Evolutionary conservation across 2,888 invertebrate species (phyloP), one percentile per base, ranked within the genome.

Genomic region (Gymnosoma rotundatum): DNA sequence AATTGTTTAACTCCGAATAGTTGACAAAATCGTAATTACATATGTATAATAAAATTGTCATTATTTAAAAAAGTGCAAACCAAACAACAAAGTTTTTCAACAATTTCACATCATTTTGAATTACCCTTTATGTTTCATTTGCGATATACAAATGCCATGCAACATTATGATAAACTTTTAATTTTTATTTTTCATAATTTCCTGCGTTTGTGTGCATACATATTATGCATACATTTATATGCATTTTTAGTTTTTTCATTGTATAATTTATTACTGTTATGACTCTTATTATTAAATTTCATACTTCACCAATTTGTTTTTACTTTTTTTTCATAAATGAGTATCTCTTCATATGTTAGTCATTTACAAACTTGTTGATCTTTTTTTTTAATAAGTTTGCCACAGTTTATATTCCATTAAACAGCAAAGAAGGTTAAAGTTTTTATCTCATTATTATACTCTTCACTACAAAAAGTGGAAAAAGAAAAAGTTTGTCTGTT

Each of bases 191-290:
- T 25, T 6, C 6, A n/a, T 48, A 16, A 16, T 48, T 48, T 48
- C 16, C 45, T 48, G 45, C n/a, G 5, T 6, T 48, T 14, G n/a
- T 88, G 42, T 45, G 2, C 14, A 32, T 16, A 12, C 14, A 32
- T 16, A n/a, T n/a, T n/a, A n/a, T n/a, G n/a, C n/a, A n/a, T n/a
- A n/a, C n/a, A n/a, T n/a, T n/a, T n/a, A n/a, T n/a, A 32, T 32
- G 25, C 58, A 58, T n/a, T 88, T 12, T 63, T 78, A 87, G 87
- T 89, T 87, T 86, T 88, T 88, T 86, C 87, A 85, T 87, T 83
- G 86, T 86, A 87, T 89, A 89, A 90, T 87, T 88, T 89, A 87
- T 87, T 83, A 56, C 64, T 87, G 87, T 89, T 86, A 88, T 89
- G 89, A 90, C 86, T 54, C 54, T n/a, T 32, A 48, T 61, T 63